phyloP scores from a whole-genome alignment of 2,113 vertebrate genomes.

The Gallinago jamesoni region DNA sequence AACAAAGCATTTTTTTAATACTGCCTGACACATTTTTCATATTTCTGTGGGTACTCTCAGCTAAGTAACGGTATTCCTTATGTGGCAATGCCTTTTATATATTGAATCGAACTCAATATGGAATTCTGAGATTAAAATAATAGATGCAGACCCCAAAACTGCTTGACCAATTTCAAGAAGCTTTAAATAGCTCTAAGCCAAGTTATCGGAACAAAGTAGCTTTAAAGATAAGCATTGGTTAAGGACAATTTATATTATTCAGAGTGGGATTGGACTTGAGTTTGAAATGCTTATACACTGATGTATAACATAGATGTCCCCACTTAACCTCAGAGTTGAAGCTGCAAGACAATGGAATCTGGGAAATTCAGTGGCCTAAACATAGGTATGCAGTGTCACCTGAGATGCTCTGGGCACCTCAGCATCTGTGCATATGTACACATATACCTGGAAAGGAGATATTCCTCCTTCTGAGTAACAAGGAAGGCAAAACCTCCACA shows the following conservation, averaged over 20 bases:
- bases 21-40: not conserved
- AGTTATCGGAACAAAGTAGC: not conserved
- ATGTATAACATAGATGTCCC: accelerated
- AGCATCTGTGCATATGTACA: no score
- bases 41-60: not conserved
- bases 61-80: not conserved
- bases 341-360: not conserved
- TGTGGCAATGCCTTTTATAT: not conserved
- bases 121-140: not conserved
- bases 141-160: not conserved
- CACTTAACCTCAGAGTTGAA: not conserved
- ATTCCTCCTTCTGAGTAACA: not conserved
- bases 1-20: not conserved
- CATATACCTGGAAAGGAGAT: not conserved
- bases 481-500: not conserved
- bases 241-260: not conserved
- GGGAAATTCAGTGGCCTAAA: not conserved
- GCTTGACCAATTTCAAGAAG: not conserved
- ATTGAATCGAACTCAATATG: not conserved
- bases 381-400: not conserved
- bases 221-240: not conserved
- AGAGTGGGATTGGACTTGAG: not conserved
- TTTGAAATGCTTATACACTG: not conserved
- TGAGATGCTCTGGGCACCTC: not conserved
- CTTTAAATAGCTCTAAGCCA: not conserved